Evolutionary conservation across 2,113 vertebrate species (phyloP).

Genomic region (Vidua macroura): DNA sequence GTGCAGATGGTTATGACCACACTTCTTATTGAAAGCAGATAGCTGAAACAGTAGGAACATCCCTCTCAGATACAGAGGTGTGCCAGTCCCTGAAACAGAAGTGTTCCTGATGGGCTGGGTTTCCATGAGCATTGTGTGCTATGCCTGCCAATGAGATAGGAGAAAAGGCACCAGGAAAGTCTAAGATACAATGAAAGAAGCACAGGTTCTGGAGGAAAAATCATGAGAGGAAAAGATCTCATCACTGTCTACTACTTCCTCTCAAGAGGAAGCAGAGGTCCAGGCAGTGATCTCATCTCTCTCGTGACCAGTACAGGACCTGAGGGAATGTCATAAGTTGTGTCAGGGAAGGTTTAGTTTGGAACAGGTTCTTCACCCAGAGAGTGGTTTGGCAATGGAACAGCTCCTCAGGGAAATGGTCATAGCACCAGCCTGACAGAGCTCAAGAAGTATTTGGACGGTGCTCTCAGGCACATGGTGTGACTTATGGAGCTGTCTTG

Average conservation of each 20-base stretch:
- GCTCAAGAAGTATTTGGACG: rapidly evolving
- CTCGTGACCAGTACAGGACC: neutral
- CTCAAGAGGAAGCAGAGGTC: neutral
- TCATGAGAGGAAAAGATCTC: neutral
- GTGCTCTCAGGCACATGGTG: rapidly evolving
- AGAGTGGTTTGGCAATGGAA: neutral
- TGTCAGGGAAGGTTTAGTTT: neutral
- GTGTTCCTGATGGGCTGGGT: neutral
- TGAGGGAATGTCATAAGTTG: neutral
- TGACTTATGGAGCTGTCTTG: neutral
- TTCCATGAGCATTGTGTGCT: neutral
- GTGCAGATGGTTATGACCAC: neutral
- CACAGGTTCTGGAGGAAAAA: neutral
- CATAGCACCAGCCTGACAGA: neutral
- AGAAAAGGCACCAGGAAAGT: neutral
- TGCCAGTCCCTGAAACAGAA: neutral
- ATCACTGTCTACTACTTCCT: neutral
- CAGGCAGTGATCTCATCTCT: neutral
- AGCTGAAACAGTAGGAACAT: neutral
- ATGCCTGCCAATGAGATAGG: neutral
- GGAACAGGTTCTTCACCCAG: rapidly evolving
- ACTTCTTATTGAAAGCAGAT: neutral
- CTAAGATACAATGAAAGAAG: neutral
- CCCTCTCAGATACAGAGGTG: neutral
- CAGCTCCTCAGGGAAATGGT: neutral